Conservation (phyloP, 2,888 invertebrate genomes). For the Temnothorax ravouxi region DNA sequence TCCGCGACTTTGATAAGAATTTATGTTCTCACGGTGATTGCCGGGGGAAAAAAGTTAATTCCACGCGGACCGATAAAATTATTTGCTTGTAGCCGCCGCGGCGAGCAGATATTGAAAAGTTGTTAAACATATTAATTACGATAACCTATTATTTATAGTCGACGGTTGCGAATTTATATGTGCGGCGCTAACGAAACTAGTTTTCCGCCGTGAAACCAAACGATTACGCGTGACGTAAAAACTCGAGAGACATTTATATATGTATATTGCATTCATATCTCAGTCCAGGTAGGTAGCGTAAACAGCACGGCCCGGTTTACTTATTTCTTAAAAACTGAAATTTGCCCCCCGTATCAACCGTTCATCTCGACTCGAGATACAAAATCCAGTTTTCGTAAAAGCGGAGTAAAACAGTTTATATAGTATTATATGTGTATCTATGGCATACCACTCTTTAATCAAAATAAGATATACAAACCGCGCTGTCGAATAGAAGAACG, state of each 20-base stretch:
- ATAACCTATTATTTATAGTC: slow-evolving; percentile 48
- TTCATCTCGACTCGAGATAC: neutral
- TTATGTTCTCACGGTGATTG: slow-evolving; percentile 45
- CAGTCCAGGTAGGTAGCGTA: neutral
- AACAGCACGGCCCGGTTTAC: neutral
- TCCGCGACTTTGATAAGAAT: slow-evolving; percentile 46
- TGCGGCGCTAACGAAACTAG: slow-evolving; percentile 41
- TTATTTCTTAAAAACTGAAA: slow-evolving; percentile 7
- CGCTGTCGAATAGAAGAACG: slow-evolving; percentile 2
- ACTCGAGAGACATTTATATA: slow-evolving; percentile 18
- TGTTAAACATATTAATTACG: slow-evolving; percentile 56
- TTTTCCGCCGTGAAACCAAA: slow-evolving; percentile 27
- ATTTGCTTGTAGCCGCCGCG: slow-evolving; percentile 7
- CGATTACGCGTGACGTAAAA: slow-evolving; percentile 16
- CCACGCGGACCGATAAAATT: slow-evolving; percentile 38
- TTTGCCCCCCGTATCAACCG: neutral
- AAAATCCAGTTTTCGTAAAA: slow-evolving; percentile 4
- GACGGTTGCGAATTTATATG: slow-evolving; percentile 26
- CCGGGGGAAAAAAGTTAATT: slow-evolving; percentile 42
- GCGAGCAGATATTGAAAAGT: slow-evolving; percentile 39
- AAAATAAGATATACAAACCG: slow-evolving; percentile 13
- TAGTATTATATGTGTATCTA: neutral
- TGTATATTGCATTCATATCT: neutral
- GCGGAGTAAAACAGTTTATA: neutral
- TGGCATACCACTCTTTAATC: neutral